phyloP scores from a whole-genome alignment of 1,140 invertebrate species.

The Geopemphigus sp. region DNA sequence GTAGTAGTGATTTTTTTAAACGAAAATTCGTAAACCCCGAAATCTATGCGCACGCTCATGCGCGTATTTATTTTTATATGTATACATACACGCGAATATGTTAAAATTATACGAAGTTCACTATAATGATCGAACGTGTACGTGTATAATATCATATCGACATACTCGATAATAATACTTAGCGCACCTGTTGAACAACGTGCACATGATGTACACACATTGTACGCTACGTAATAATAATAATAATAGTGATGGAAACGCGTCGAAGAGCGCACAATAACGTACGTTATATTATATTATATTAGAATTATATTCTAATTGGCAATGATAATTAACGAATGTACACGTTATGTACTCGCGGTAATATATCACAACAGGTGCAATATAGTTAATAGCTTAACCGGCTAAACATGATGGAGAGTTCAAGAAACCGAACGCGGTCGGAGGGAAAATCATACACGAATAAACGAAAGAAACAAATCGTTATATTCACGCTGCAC shows the following conservation, averaged over 20 bases:
- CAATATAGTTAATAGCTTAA: not conserved
- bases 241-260: not conserved
- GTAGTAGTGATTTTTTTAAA: too few species aligned
- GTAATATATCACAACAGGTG: not conserved
- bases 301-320: not conserved
- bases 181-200: not conserved
- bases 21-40: too few species aligned
- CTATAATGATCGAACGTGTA: not conserved
- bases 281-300: not conserved
- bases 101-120: too few species aligned
- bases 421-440: conserved; percentile 7
- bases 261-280: not conserved
- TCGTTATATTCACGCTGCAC: not conserved
- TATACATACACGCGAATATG: too few species aligned
- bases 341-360: not conserved
- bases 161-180: not conserved
- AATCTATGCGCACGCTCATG: too few species aligned
- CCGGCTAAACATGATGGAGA: not conserved
- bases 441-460: not conserved
- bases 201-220: not conserved
- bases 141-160: not conserved
- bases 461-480: conserved; percentile 18
- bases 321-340: conserved; percentile 5
- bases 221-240: not conserved
- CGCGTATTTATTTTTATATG: too few species aligned